Evolutionary conservation across 2,113 vertebrate genomes (phyloP).

Genomic region (Philantomba maxwellii): DNA sequence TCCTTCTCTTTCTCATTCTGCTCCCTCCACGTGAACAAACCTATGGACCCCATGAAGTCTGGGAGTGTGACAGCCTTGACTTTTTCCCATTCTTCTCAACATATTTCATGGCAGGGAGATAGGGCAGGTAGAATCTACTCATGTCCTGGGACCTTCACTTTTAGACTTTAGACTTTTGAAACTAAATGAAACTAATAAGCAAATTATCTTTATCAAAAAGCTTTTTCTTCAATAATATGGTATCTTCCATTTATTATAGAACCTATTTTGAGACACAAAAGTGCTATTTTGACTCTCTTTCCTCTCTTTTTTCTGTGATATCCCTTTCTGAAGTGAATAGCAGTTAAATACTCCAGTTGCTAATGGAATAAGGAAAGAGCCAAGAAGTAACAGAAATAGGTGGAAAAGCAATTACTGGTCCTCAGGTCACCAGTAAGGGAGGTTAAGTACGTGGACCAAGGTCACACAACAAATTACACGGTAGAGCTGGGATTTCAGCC

Average conservation of each 20-base stretch:
- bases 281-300: background rate
- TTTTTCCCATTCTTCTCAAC: background rate
- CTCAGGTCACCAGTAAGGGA: background rate
- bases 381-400: background rate
- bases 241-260: background rate
- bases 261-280: background rate
- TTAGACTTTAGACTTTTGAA: background rate
- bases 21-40: background rate
- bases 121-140: background rate
- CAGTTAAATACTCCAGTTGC: background rate
- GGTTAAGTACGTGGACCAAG: background rate
- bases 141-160: background rate
- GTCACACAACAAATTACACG: background rate
- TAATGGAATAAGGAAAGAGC: background rate
- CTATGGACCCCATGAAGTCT: background rate
- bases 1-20: background rate
- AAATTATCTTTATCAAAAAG: background rate
- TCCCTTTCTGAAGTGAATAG: background rate
- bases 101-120: background rate
- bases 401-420: background rate
- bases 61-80: background rate
- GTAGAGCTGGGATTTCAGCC: background rate
- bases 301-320: background rate
- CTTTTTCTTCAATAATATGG: background rate
- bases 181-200: background rate